Percentiles rank a stretch among this genome's conserved stretches.
These are phyloP conservation scores for Corticium candelabrum DNA, from an alignment of 37 sponge, comb jelly and placozoan species.

Conservation along the genomic window DNA sequence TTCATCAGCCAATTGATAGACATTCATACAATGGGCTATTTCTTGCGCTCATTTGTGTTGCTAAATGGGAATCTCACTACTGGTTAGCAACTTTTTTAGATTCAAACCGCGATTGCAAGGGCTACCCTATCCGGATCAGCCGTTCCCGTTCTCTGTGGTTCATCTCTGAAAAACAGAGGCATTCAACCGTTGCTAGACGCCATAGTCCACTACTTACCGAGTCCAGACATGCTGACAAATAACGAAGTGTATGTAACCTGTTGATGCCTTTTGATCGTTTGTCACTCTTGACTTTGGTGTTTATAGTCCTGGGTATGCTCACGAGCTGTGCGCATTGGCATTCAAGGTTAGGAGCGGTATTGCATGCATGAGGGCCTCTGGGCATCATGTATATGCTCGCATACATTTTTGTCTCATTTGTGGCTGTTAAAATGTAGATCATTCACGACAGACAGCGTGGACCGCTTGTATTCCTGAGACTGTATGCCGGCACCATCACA, in stretches of 20 bases:
- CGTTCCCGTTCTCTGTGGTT: slow-evolving; percentile 80
- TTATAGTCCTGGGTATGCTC: slow-evolving; percentile 29
- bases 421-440: slow-evolving; percentile 27
- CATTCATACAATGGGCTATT: background rate
- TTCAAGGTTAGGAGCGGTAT: slow-evolving; percentile 46
- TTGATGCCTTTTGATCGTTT: background rate
- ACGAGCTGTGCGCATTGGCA: slow-evolving; percentile 62
- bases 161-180: slow-evolving; percentile 59
- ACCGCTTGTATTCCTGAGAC: slow-evolving; percentile 63
- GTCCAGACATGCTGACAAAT: slow-evolving; percentile 23
- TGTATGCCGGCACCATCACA: slow-evolving; percentile 57
- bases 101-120: slow-evolving; percentile 3
- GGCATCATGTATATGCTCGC: too few relatives aligned
- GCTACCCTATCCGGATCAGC: background rate
- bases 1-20: background rate
- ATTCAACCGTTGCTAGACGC: slow-evolving; percentile 75
- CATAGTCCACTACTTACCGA: slow-evolving; percentile 54
- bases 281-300: background rate
- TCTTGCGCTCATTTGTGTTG: background rate
- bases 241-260: background rate
- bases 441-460: slow-evolving; percentile 59
- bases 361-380: too few relatives aligned
- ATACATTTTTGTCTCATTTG: background rate
- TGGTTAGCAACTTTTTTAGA: background rate
- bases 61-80: background rate